Percentiles rank a stretch among this genome's conserved stretches.
Evolutionary conservation across 2,888 invertebrate species (phyloP).

Genomic region (Aporophyla nigra): DNA sequence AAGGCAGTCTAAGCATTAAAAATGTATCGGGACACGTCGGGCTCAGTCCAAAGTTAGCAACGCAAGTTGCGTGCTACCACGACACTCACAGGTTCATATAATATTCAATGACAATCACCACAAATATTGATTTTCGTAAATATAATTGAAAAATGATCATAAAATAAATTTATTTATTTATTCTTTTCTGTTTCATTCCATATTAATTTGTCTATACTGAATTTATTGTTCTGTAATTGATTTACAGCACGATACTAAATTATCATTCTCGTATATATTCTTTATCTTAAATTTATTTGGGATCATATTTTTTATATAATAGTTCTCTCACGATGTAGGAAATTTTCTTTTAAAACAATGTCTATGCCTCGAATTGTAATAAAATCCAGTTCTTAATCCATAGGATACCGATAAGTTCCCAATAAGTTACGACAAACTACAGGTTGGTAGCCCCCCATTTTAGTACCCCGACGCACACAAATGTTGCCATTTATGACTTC

Average conservation of each 20-base stretch:
- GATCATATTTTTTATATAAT: neutral
- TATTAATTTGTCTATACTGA: neutral
- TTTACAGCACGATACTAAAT: too few species aligned
- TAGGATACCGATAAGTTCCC: neutral
- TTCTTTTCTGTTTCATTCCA: neutral
- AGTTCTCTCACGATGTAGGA: neutral
- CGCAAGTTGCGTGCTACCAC: slow-evolving; percentile 73
- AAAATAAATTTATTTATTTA: neutral
- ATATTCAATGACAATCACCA: slow-evolving; percentile 75
- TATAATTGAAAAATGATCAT: slow-evolving; percentile 24
- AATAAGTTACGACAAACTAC: neutral
- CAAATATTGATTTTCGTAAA: slow-evolving; percentile 42
- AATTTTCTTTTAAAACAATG: neutral
- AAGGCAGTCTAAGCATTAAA: slow-evolving; percentile 70
- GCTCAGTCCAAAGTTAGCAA: slow-evolving; percentile 66
- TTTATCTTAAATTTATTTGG: neutral
- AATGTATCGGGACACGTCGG: slow-evolving; percentile 72
- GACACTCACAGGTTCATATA: slow-evolving; percentile 66
- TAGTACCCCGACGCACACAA: neutral
- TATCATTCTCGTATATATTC: neutral
- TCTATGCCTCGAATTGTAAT: neutral
- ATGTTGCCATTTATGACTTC: too few species aligned
- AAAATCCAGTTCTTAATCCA: neutral
- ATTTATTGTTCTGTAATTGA: too few species aligned
- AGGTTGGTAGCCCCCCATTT: too few species aligned